phyloP scores from a whole-genome alignment of 2,888 invertebrate genomes.

The Sinodicranocentrus sp. region DNA sequence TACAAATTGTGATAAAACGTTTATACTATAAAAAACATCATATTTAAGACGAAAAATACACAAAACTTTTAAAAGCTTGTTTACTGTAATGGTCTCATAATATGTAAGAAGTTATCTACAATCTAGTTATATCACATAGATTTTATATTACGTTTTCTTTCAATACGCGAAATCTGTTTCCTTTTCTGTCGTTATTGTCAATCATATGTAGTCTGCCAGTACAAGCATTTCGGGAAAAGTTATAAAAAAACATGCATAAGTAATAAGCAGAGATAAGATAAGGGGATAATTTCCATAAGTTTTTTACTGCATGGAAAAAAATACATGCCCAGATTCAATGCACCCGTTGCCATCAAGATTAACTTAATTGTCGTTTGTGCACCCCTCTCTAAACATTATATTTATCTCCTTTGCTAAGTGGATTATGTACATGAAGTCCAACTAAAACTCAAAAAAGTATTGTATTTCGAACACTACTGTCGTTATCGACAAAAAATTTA shows the following conservation, averaged over 20 bases:
- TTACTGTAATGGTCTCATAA: constrained; percentile 44
- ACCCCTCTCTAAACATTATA: not conserved
- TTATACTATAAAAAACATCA: constrained; percentile 25
- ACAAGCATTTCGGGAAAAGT: constrained; percentile 24
- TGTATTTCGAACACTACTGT: not conserved
- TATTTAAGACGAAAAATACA: constrained; percentile 33
- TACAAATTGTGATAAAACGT: constrained; percentile 54
- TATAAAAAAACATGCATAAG: not conserved
- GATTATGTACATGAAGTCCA: not conserved
- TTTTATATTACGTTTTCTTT: not conserved
- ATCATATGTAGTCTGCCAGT: constrained; percentile 48
- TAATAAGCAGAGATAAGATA: not conserved
- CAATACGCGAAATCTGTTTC: constrained; percentile 10
- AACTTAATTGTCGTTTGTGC: not conserved
- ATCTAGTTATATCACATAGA: not conserved
- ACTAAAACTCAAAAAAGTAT: not conserved
- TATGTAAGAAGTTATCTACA: constrained; percentile 6
- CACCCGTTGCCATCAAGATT: not conserved
- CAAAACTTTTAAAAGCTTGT: constrained; percentile 36
- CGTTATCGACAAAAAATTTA: constrained; percentile 2
- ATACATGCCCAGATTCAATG: not conserved
- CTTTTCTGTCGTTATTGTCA: not conserved
- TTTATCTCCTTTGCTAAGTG: not conserved
- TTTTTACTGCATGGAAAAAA: constrained; percentile 2
- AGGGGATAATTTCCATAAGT: not conserved